phyloP scores from a whole-genome alignment of 2,797 vertebrate genomes.

The Meriones psammophilus region DNA sequence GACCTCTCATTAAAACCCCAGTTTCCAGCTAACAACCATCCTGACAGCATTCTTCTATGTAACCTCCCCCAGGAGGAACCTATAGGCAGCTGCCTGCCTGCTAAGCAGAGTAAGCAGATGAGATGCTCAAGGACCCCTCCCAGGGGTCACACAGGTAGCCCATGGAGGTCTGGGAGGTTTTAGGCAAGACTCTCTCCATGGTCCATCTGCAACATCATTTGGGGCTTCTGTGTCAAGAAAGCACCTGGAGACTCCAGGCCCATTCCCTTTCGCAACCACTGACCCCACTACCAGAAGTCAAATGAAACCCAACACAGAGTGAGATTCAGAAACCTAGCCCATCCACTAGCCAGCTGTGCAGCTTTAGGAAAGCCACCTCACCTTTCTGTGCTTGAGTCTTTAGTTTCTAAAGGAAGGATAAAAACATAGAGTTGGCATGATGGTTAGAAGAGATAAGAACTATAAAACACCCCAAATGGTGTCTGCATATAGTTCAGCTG shows the following conservation, averaged over 20 bases:
- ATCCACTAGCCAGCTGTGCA: neutral
- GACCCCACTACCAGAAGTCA: neutral
- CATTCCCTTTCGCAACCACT: neutral
- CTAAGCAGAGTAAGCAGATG: neutral
- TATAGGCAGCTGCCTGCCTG: neutral
- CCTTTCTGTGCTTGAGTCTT: neutral
- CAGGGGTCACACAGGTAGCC: neutral
- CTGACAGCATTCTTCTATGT: neutral
- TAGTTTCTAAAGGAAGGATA: neutral
- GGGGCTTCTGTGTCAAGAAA: neutral
- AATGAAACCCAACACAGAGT: neutral
- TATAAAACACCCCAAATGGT: neutral
- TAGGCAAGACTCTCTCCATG: neutral
- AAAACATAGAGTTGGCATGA: neutral
- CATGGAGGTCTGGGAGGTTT: neutral
- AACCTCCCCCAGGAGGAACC: neutral
- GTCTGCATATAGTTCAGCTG: neutral
- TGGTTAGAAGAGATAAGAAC: neutral
- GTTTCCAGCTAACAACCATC: neutral
- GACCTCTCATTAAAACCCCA: neutral
- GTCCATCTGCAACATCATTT: neutral
- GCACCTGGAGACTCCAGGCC: neutral
- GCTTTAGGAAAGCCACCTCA: neutral
- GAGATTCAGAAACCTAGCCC: neutral
- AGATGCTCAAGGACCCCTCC: neutral